Base-by-base conservation (phyloP, 2,113 vertebrate genomes). In the Dicrurus megarhynchus region DNA sequence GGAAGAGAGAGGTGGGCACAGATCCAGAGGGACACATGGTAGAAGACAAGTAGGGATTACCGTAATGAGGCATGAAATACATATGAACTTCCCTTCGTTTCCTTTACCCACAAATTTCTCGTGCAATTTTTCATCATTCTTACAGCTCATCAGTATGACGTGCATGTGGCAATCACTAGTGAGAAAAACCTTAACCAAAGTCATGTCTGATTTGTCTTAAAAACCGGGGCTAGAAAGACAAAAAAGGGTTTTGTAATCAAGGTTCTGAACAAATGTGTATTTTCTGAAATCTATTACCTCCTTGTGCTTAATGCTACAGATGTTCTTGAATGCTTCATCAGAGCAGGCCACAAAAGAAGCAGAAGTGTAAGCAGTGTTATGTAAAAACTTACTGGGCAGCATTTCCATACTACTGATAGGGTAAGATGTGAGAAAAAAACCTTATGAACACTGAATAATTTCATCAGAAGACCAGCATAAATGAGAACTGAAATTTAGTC, bases 41-140 rank as follows among this genome's bases (percentile, higher is more conserved):
- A 90, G 82, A 76, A 96, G 82, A 87, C 6, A 7, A 90, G 76
- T 71, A 96, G 86, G 74, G 75, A 90, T 97, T 94, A 93, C 46
- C 82, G 87, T 85, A 97, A 96, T 93, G 91, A 95, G 82, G 76
- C 92, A 95, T 96, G 89, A 96, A 97, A 95, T 69, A 93, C 42
- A 87, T 81, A 39, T 74, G 87, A 95, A 90, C 91, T 95, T 91
- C 64, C 77, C 89, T 90, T 92, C 57, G 0, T 84, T 83, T 73
- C 39, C 82, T 85, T 86, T 75, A 89, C 46, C 32, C 78, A 78
- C 59, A 64, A 13, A 95, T 91, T 89, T 93, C 84, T 52, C 33
- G 16, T 67, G 70, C 63, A 89, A 91, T 97, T 95, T 94, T 96
- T 96, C 84, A 87, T 89, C 75, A 90, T 97, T 90, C 68, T 95